Evolutionary conservation across 1,140 invertebrate genomes (phyloP), one percentile per base, ranked within the genome.

Genomic region (Melitaea cinxia): DNA sequence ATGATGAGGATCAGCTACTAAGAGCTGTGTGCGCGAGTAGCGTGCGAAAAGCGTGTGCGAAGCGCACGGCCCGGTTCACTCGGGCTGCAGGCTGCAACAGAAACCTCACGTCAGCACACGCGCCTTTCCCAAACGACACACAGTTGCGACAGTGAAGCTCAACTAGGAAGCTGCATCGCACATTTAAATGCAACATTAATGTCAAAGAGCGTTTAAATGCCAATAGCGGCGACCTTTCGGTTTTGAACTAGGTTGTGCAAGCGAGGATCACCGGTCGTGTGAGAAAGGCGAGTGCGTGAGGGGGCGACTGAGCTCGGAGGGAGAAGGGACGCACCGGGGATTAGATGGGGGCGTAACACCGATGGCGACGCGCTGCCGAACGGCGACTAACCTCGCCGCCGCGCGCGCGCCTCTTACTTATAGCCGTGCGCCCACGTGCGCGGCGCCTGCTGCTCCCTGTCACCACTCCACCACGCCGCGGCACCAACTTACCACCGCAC

Each of bases 111-210:
- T 88, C 82, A 86, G 73, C 84, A 81, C 83, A 78, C 78, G 80
- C 81, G 82, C 85, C 85, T 88, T 87, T 88, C 82, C 81, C 84
- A 85, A 82, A 80, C 83, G 79, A 86, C 70, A 80, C 78, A 80
- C 77, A 78, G 80, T 88, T 89, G 85, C 85, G 82, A 88, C 82
- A 89, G 80, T 83, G 77, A 78, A 81, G 80, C 81, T 86, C 79
- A 83, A 88, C 78, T 76, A 87, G 85, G 87, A 88, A 88, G 88
- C 87, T 85, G 80, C 82, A 87, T 87, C 82, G 75, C 82, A 89
- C 78, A 83, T 87, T 85, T 82, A 88, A 88, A 87, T 87, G 87
- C 87, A 89, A 87, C 83, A 77, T 77, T 89, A 89, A 89, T 89
- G 87, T 87, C 87, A 89, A 78, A 87, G 85, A 87, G 85, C 84